Evolutionary conservation across 2,888 invertebrate species (phyloP).

Genomic region (Temnothorax ravouxi): DNA sequence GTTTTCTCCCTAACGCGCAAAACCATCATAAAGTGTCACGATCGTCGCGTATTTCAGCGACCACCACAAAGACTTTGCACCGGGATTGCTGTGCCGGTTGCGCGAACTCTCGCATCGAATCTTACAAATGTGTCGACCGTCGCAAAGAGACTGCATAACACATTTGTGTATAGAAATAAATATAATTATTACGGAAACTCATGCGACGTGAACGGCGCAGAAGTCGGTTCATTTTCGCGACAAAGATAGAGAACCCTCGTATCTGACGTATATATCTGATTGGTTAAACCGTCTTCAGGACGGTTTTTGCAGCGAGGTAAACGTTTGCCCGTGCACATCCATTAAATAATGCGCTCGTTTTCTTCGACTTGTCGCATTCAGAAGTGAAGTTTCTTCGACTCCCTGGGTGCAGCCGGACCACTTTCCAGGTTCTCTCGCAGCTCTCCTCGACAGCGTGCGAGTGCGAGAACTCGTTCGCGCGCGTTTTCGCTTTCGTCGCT

Average conservation of each 20-base stretch:
- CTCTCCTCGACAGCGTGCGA: slow-evolving; percentile 61
- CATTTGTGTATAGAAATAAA: slow-evolving; percentile 62
- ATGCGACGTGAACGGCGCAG: slow-evolving; percentile 43
- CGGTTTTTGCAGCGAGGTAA: slow-evolving; percentile 75
- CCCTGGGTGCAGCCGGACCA: background rate
- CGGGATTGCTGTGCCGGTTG: background rate
- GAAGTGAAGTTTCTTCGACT: slow-evolving; percentile 49
- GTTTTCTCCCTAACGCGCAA: slow-evolving; percentile 37
- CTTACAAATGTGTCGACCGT: slow-evolving; percentile 4
- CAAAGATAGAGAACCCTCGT: slow-evolving; percentile 38
- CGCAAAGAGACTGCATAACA: slow-evolving; percentile 26
- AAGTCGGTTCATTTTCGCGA: slow-evolving; percentile 9
- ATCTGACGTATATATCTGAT: slow-evolving; percentile 2
- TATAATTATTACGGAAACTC: slow-evolving; percentile 75
- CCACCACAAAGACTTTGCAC: slow-evolving; percentile 8
- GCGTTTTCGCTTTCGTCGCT: slow-evolving; percentile 65
- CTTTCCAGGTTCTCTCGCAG: background rate
- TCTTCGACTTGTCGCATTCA: slow-evolving; percentile 80
- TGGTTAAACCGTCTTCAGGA: slow-evolving; percentile 44
- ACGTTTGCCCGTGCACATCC: slow-evolving; percentile 78
- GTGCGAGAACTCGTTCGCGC: slow-evolving; percentile 69
- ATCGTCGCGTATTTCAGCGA: slow-evolving; percentile 9
- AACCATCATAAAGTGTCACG: slow-evolving; percentile 44
- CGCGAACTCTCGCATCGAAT: background rate
- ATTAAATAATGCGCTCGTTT: slow-evolving; percentile 83